Base-by-base conservation (phyloP, 2,797 vertebrate species). In the Parotocinclus haroldoi region DNA sequence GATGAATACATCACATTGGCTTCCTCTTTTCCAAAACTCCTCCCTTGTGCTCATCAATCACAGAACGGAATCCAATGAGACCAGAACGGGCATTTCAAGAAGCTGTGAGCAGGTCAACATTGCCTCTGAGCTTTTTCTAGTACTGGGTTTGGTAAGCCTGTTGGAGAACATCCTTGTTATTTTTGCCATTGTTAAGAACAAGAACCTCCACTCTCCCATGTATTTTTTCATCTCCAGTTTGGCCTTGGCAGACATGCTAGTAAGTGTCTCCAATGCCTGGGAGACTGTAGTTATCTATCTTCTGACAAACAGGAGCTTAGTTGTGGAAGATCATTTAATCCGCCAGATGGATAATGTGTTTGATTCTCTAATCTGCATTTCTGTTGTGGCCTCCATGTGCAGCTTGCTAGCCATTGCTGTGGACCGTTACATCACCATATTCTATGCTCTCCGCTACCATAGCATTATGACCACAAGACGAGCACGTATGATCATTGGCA, bases 301-400 rank as follows among this genome's bases (percentile, higher is more conserved):
- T 39, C 80, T 98, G n/a, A 94, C 94, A 83, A 93, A 89, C 14
- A 89, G 88, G 0, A 92, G 95, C 49, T 88, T 92, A 51, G 84
- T 92, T 11, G 91, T 92, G 0, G 88, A 92, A 18, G 94, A 95
- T 74, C 86, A 91, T 76, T 92, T 95, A 76, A 93, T 95, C 16
- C 88, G 93, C 75, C 94, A 92, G 55, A 93, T 99, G 87, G 96
- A 99, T 79, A 98, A 98, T 12, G 87, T 96, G 58, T 93, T 98
- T 27, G 96, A 99, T 82, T 98, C 96, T 3, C 92, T 99, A 82
- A 99, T 99, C 85, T 99, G 96, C 77, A 97, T 95, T 84, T 98
- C 96, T 44, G 86, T 99, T 36, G 94, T 98, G 9, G 96, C 96
- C 0, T 99, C 96, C 0, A 97, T 99, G 87, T 99, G 95, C 78